Evolutionary conservation across 2,113 vertebrate genomes (phyloP).

Genomic region (Oncorhynchus nerka): DNA sequence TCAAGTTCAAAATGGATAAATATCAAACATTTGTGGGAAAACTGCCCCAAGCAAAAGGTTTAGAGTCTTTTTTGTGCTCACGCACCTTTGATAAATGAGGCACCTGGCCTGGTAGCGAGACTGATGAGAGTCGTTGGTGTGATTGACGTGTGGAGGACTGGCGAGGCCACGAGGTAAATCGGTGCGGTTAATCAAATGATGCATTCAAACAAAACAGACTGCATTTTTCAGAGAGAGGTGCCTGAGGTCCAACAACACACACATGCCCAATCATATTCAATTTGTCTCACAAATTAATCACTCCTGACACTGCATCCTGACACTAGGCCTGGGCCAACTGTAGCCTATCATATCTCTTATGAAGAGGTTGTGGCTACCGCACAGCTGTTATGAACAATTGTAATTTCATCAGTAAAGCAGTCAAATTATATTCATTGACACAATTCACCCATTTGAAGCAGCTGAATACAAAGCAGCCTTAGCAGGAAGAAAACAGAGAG

Average conservation of each 20-base stretch:
- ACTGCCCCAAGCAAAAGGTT: no score
- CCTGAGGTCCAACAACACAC: slow-evolving; percentile 20
- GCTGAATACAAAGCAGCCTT: no score
- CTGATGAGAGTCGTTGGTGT: slow-evolving; percentile 11
- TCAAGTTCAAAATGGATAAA: no score
- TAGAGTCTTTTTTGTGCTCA: no score
- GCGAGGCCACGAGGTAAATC: slow-evolving; percentile 32
- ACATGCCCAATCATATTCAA: slow-evolving; percentile 21
- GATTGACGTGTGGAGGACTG: slow-evolving; percentile 51
- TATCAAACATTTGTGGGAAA: no score
- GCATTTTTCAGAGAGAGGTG: slow-evolving; percentile 25
- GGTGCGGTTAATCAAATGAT: slow-evolving; percentile 36
- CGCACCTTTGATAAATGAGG: background rate
- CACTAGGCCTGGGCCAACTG: slow-evolving; percentile 12
- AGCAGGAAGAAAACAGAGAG: background rate
- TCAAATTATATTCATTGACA: background rate
- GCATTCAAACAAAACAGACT: slow-evolving; percentile 26
- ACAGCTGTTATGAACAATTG: slow-evolving; percentile 12
- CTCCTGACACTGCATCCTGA: slow-evolving; percentile 9
- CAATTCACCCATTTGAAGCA: background rate
- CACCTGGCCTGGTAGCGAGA: slow-evolving; percentile 25
- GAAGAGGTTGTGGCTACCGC: no score
- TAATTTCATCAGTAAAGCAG: background rate
- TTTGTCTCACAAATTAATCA: slow-evolving; percentile 40
- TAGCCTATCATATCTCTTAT: no score